These are phyloP conservation scores for Exocentrus adspersus DNA, from an alignment of 2,888 invertebrate genomes.

Conservation along the genomic window DNA sequence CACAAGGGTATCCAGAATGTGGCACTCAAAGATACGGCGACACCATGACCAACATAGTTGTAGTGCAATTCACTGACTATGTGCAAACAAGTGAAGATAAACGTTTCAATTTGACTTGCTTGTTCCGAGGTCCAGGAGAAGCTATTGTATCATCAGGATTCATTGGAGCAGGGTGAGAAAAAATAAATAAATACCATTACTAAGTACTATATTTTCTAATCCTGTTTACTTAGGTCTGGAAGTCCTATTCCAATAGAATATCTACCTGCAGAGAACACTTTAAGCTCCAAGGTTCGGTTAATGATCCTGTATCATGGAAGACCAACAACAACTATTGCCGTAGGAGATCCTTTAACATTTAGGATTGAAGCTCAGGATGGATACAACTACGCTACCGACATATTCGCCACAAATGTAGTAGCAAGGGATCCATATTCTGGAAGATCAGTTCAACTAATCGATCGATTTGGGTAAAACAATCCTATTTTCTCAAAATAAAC, in stretches of 20 bases:
- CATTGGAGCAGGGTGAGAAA: constrained; percentile 81
- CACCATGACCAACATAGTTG: constrained; percentile 93
- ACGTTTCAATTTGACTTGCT: constrained; percentile 91
- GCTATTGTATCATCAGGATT: constrained; percentile 93
- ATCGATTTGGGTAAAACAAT: constrained; percentile 81
- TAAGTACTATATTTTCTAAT: neutral
- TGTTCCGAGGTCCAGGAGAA: constrained; percentile 91
- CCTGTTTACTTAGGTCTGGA: constrained; percentile 74
- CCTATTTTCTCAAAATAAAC: constrained; percentile 3
- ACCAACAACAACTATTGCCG: constrained; percentile 92
- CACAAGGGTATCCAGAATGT: constrained; percentile 93
- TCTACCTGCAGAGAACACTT: constrained; percentile 88
- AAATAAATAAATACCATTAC: constrained; percentile 2
- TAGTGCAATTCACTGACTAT: constrained; percentile 92
- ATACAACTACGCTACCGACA: constrained; percentile 87
- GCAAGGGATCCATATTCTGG: constrained; percentile 93
- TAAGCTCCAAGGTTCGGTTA: constrained; percentile 87
- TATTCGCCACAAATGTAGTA: constrained; percentile 92
- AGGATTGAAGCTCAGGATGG: constrained; percentile 89
- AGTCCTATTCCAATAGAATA: constrained; percentile 94
- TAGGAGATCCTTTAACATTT: constrained; percentile 91
- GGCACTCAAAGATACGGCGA: constrained; percentile 89
- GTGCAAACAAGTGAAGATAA: constrained; percentile 92
- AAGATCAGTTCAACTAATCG: constrained; percentile 88
- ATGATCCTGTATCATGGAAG: constrained; percentile 89